Evolutionary conservation across 1,140 invertebrate genomes (phyloP), one percentile per base, ranked within the genome.

Genomic region (Catajapyx aquilonaris): DNA sequence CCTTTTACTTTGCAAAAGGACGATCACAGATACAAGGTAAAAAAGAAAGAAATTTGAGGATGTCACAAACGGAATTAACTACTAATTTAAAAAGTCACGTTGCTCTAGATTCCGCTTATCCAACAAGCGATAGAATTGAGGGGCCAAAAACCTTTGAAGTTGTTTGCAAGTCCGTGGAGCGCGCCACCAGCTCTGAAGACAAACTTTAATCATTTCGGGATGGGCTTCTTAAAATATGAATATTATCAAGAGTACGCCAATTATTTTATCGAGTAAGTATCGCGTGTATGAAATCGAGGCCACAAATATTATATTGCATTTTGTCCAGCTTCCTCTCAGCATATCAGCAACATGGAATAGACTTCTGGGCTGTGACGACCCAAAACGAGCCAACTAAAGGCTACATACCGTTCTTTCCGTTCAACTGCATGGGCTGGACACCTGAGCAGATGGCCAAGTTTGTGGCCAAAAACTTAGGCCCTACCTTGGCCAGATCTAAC

Each of bases 131-230:
- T n/a, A n/a, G n/a, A n/a, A n/a, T n/a, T n/a, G n/a, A n/a, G n/a
- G n/a, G n/a, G n/a, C n/a, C n/a, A n/a, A n/a, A n/a, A n/a, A n/a
- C n/a, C n/a, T n/a, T n/a, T 72, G 47, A 47, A 62, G 38, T 54
- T 86, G 2, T 57, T 87, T 39, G 69, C 66, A 0, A 65, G 72
- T 7, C 66, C 79, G 0, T 94, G 88, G 88, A 76, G 73, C 36
- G 67, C 87, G 0, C 90, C 90, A 0, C 54, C 61, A 4, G 95
- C 86, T 87, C 94, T 95, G 87, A 95, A 95, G 58, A 77, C 71
- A 0, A 84, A 78, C 46, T 59, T 74, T 17, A 55, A 53, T 34
- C 57, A 66, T 44, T 60, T 54, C 38, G 65, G 66, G 9, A 47
- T 52, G 15, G 69, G 69, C 2, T 43, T 45, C 16, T 50, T 94